Evolutionary conservation across 1,140 invertebrate species (phyloP), one percentile per base, ranked within the genome.

Genomic region (Hycleus phaleratus): DNA sequence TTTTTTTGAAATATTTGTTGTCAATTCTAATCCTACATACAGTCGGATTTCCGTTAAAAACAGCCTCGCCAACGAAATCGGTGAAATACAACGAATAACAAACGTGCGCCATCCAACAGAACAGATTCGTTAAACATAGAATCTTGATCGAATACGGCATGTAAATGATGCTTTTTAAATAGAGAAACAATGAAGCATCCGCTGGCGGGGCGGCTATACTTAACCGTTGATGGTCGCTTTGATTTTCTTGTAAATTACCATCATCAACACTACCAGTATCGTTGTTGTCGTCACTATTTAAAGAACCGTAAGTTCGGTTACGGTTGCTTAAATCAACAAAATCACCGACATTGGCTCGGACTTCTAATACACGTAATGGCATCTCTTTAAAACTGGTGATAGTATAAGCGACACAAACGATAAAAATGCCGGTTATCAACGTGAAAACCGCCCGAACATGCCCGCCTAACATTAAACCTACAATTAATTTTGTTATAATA

Each of bases 51-150:
- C 93, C 93, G n/a, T 82, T 81, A 71, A 90, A 97, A n/a, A 97
- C 92, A 26, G 91, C 86, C 76, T 97, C 93, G 0, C 93, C 95
- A 4, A 97, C 94, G 72, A 96, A 98, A 75, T 97, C 94, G 0
- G 95, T 97, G 71, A 97, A 97, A 73, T 97, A 97, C 0, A 98
- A 77, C 0, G 94, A 97, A 70, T 97, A 98, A 72, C 93, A 96
- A 2, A 97, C 92, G 54, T 97, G 88, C 0, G 93, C 91, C 92
- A 95, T 97, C 95, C 95, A 97, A 69, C 92, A 96, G 73, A 97
- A 97, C 0, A 97, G 78, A 77, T 97, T 97, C 0, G 94, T 97
- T 3, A 96, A 60, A 68, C 95, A 97, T 1, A 98, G 81, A 63
- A 93, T 84, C 39, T 86, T 80, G 54, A 98, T 76, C 2, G 90